A percentile compares a stretch with the other conserved stretches of the same genome.
Evolutionary conservation across 2,888 invertebrate genomes (phyloP).

Genomic region (Erannis defoliaria): DNA sequence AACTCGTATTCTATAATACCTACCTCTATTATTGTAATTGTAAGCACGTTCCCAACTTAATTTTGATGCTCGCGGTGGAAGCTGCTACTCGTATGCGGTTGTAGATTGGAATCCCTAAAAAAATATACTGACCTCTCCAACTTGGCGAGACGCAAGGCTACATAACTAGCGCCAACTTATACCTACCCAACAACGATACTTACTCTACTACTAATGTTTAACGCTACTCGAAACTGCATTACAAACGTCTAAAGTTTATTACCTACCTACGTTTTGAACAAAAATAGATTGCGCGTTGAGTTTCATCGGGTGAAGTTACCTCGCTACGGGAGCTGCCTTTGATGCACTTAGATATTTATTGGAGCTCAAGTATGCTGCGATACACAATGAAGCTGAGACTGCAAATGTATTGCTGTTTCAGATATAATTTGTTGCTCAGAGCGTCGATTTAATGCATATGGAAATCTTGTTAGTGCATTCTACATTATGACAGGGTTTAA

Average conservation of each 20-base stretch:
- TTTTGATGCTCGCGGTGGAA: too few relatives aligned
- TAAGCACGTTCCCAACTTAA: too few relatives aligned
- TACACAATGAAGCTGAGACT: constrained; percentile 22
- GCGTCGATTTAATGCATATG: constrained; percentile 14
- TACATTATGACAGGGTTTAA: not conserved
- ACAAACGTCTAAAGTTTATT: constrained; percentile 59
- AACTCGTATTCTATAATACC: too few relatives aligned
- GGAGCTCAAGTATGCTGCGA: constrained; percentile 21
- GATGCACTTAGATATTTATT: constrained; percentile 40
- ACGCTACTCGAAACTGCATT: constrained; percentile 51
- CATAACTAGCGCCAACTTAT: too few relatives aligned
- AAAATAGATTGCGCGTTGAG: constrained; percentile 50
- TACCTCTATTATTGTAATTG: too few relatives aligned
- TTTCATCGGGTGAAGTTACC: constrained; percentile 35
- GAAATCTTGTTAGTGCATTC: constrained; percentile 4
- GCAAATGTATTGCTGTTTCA: constrained; percentile 20
- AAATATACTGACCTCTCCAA: too few relatives aligned
- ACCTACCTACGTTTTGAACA: constrained; percentile 52
- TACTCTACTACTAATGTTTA: not conserved
- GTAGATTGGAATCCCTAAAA: too few relatives aligned
- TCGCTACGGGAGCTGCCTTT: constrained; percentile 27
- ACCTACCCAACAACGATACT: too few relatives aligned
- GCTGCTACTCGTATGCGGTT: too few relatives aligned
- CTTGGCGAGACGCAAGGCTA: too few relatives aligned
- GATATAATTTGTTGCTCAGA: constrained; percentile 21